Base-by-base conservation (phyloP, 2,797 vertebrate genomes). In the Acomys russatus region DNA sequence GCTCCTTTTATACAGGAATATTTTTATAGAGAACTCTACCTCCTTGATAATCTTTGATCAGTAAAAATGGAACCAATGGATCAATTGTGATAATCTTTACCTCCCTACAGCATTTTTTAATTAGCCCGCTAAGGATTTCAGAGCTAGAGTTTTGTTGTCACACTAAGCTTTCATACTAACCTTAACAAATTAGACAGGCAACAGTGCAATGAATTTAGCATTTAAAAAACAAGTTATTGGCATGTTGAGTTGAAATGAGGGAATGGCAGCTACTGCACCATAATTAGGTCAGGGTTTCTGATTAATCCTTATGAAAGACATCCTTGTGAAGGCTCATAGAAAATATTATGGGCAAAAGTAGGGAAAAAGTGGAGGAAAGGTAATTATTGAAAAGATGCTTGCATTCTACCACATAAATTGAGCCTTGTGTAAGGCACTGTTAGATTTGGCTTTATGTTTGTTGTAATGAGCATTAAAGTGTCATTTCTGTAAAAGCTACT, bases 221-320 rank as follows among this genome's bases (percentile, higher is more conserved):
- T 94, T 95, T 96, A 87, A 97, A 94, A 96, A 88, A 2, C 59
- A 97, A 92, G 18, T 25, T 98, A 96, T 38, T 94, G 33, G 94
- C 71, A 54, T 78, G 94, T 88, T 94, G 68, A 80, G 33, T 73
- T 64, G 14, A 84, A 35, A 25, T 30, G 82, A 92, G 68, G 92
- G 94, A 97, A 96, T 56, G 25, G 96, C 30, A 38, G 64, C 33
- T 70, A 64, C 9, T 25, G 73, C 28, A 90, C 89, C 88, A 79
- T 59, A 96, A 96, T 97, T 96, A 96, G 88, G 56, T 1, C 79
- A 96, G 96, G 76, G 8, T 28, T 92, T 91, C 68, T 96, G 20
- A 54, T 95, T 94, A 33, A 30, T 1, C 64, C 76, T 92, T 76
- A 84, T 91, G 59, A 89, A 83, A 23, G 12, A 18, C 23, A 63